A percentile compares a stretch with the other conserved stretches of the same genome.
phyloP scores from a whole-genome alignment of 2,888 invertebrate species.

The Eupithecia vulgata region DNA sequence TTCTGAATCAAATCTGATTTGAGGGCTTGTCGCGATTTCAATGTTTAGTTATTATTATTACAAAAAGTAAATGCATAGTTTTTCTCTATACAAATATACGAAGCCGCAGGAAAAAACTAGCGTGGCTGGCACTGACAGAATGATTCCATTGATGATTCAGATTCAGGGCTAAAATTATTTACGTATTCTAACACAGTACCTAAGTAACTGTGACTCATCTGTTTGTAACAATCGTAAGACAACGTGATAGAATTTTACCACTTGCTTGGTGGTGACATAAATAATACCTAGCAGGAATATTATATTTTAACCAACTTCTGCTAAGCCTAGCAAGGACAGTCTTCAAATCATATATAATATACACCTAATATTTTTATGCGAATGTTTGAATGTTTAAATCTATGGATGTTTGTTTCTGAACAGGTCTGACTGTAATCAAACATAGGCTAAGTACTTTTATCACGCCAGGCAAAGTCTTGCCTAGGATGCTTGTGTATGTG shows the following conservation, averaged over 20 bases:
- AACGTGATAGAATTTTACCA: conserved; percentile 54
- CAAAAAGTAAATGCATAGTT: not conserved
- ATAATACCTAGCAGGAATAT: not conserved
- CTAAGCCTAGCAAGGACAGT: not conserved
- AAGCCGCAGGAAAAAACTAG: not conserved
- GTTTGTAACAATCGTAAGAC: conserved; percentile 32
- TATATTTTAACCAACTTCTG: not conserved
- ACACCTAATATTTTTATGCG: too few species aligned
- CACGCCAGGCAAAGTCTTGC: too few species aligned
- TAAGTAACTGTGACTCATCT: conserved; percentile 48
- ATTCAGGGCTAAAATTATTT: conserved; percentile 39
- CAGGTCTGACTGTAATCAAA: too few species aligned
- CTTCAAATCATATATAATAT: not conserved
- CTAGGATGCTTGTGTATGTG: too few species aligned
- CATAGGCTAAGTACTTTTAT: too few species aligned
- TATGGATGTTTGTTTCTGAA: too few species aligned
- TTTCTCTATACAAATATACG: too few species aligned
- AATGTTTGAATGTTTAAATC: too few species aligned
- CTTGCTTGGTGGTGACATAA: conserved; percentile 12
- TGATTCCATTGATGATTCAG: conserved; percentile 19
- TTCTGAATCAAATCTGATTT: not conserved
- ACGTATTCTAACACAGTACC: conserved; percentile 53
- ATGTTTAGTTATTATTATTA: not conserved
- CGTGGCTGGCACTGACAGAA: not conserved
- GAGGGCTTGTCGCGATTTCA: not conserved